Evolutionary conservation across 2,113 vertebrate species (phyloP), one percentile per base, ranked within the genome.

Genomic region (Takifugu flavidus): DNA sequence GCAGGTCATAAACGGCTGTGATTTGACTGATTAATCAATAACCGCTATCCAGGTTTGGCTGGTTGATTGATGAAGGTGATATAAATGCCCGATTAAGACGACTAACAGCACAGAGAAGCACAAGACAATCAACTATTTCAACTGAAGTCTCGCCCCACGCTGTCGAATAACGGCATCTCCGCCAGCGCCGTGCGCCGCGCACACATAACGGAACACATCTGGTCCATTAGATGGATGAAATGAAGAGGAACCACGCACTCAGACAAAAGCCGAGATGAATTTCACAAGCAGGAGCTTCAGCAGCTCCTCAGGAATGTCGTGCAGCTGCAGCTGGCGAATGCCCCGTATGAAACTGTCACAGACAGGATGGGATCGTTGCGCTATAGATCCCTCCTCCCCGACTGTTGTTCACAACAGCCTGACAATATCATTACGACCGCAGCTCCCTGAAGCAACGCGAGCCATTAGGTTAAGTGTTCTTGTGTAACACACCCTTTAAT

Each of bases 241-340:
- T 45, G 61, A 47, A 14, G 5, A 44, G 43, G 2, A 4, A 56
- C 13, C 26, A 42, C 27, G 60, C 80, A 66, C 67, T 83, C 46
- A 75, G 15, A 70, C 14, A 53, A 53, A 85, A 85, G 63, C 77
- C 59, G 56, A 83, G 53, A 73, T 74, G 70, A 59, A 58, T 75
- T 62, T 67, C 53, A 72, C 44, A 74, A 79, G 63, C 64, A 6
- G 44, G 26, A 71, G 46, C 46, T 78, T 74, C 15, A 29, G 45
- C 56, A 27, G 55, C 55, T 74, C 26, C 67, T 71, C 65, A 79
- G 83, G 79, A 87, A 84, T 86, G 80, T 78, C 50, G 53, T 72
- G 62, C 29, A 15, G 67, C 71, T 58, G 67, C 78, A 78, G 75
- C 63, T 81, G 62, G 62, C 25, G 62, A 53, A 65, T 34, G 49